Percentiles rank a stretch among this genome's conserved stretches.
phyloP scores from a whole-genome alignment of 2,797 vertebrate genomes.

The Arnoldichthys spilopterus region DNA sequence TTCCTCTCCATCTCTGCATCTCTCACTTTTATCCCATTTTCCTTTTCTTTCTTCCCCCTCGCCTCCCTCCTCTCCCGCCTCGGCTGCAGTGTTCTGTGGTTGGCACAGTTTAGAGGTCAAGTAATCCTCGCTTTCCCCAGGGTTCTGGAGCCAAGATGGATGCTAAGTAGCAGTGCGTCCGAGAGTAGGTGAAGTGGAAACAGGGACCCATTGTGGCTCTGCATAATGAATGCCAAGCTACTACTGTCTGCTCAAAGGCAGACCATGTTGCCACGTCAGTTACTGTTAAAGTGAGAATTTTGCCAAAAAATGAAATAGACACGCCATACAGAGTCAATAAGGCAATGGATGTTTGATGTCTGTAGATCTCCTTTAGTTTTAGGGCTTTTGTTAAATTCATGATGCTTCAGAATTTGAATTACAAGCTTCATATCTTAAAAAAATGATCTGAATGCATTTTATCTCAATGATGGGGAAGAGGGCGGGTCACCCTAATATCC shows the following conservation, averaged over 20 bases:
- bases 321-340: neutral
- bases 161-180: constrained; percentile 63
- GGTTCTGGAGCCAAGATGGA: constrained; percentile 69
- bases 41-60: constrained; percentile 17
- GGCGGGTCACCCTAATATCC: too few species aligned
- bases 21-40: constrained; percentile 21
- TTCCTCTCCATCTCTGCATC: constrained; percentile 31
- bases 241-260: neutral
- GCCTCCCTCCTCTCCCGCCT: constrained; percentile 40
- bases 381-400: neutral
- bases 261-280: neutral
- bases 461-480: too few species aligned
- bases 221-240: constrained; percentile 48
- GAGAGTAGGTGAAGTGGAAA: constrained; percentile 74
- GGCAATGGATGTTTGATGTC: neutral
- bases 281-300: neutral
- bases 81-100: constrained; percentile 63
- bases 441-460: too few species aligned
- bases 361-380: neutral
- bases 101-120: constrained; percentile 78
- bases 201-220: constrained; percentile 67
- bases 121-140: constrained; percentile 69
- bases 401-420: neutral
- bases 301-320: neutral
- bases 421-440: too few species aligned